Evolutionary conservation across 2,888 invertebrate species (phyloP).

Genomic region (Metalampra italica): DNA sequence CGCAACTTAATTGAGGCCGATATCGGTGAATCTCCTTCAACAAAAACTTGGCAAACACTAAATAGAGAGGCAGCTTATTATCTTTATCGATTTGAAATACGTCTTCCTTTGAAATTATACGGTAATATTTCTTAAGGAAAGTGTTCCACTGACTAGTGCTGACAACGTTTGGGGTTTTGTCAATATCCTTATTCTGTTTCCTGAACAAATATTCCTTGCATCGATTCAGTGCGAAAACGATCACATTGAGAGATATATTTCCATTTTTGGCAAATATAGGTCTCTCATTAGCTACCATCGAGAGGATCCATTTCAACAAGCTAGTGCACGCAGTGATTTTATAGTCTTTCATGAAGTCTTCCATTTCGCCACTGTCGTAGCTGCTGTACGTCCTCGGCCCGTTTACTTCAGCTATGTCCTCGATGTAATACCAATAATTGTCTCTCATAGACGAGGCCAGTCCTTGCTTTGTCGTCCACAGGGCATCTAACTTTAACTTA

Average conservation of each 20-base stretch:
- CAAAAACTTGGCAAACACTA: slow-evolving; percentile 72
- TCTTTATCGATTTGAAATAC: slow-evolving; percentile 61
- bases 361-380: slow-evolving; percentile 74
- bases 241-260: slow-evolving; percentile 71
- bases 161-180: slow-evolving; percentile 52
- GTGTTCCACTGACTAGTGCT: slow-evolving; percentile 82
- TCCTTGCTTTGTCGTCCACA: slow-evolving; percentile 69
- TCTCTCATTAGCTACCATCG: slow-evolving; percentile 52
- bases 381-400: slow-evolving; percentile 86
- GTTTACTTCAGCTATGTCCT: slow-evolving; percentile 80
- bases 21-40: slow-evolving; percentile 78
- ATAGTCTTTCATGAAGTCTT: slow-evolving; percentile 84
- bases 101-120: slow-evolving; percentile 78
- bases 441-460: slow-evolving; percentile 76
- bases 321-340: slow-evolving; percentile 88
- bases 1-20: slow-evolving; percentile 82
- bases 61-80: slow-evolving; percentile 51
- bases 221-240: slow-evolving; percentile 85
- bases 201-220: slow-evolving; percentile 81
- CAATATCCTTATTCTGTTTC: slow-evolving; percentile 82
- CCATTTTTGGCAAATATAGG: slow-evolving; percentile 73
- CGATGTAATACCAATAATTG: slow-evolving; percentile 81
- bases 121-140: slow-evolving; percentile 82
- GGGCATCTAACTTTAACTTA: slow-evolving; percentile 52
- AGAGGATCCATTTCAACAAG: slow-evolving; percentile 80